Evolutionary conservation across 2,797 vertebrate species (phyloP).

Genomic region (Meriones psammophilus): DNA sequence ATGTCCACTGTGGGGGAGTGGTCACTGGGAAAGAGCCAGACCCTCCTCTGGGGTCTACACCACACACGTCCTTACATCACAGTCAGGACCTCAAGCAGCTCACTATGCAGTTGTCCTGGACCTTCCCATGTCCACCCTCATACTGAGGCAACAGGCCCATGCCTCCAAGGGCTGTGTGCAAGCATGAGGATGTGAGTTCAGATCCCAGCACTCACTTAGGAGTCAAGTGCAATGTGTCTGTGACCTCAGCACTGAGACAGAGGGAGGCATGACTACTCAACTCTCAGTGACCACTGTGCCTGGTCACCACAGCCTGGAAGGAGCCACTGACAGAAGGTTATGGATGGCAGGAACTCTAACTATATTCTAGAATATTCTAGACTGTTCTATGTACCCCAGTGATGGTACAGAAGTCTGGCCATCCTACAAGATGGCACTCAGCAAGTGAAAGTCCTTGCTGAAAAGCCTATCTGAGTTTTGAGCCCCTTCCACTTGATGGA

Average conservation of each 20-base stretch:
- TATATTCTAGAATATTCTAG: not conserved
- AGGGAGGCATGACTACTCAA: no score
- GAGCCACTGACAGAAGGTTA: not conserved
- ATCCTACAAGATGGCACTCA: not conserved
- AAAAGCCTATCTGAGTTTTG: not conserved
- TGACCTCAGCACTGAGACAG: not conserved
- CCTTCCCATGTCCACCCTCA: not conserved
- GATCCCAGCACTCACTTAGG: not conserved
- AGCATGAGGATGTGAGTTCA: not conserved
- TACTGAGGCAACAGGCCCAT: not conserved
- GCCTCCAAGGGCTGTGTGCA: not conserved
- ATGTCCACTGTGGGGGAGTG: slow-evolving; percentile 91
- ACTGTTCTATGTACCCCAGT: not conserved
- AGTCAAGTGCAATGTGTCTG: not conserved
- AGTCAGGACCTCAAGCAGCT: not conserved
- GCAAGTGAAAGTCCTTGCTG: not conserved
- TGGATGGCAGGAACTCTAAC: not conserved
- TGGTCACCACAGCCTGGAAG: not conserved
- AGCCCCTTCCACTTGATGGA: not conserved
- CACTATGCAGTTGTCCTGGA: not conserved
- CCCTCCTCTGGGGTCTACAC: not conserved
- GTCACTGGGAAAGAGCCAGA: not conserved
- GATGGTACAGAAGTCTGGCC: not conserved
- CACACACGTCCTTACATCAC: not conserved
- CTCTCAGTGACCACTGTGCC: not conserved